Evolutionary conservation across 2,888 invertebrate genomes (phyloP).

Genomic region (Rhagonycha fulva): DNA sequence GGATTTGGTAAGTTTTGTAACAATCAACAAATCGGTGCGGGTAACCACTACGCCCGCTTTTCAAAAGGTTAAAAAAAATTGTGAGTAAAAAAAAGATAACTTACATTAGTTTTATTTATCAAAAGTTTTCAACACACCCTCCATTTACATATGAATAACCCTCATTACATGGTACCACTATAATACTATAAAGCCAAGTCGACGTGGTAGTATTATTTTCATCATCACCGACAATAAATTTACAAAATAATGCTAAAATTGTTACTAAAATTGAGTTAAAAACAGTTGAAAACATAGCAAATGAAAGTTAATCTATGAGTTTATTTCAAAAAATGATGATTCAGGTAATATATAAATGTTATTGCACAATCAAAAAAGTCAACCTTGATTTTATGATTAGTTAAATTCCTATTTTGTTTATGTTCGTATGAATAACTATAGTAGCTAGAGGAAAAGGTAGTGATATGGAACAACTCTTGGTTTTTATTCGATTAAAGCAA

Average conservation of each 20-base stretch:
- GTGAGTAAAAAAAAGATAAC: background rate
- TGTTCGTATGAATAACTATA: too few species aligned
- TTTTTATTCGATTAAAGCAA: too few species aligned
- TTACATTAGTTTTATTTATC: background rate
- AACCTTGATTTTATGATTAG: background rate
- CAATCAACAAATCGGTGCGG: background rate
- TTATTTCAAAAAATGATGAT: background rate
- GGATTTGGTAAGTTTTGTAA: background rate
- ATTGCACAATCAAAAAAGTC: background rate
- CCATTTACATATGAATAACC: conserved; percentile 21
- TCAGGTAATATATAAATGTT: background rate
- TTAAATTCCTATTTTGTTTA: too few species aligned
- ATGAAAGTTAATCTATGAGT: background rate
- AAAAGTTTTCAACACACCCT: conserved; percentile 5
- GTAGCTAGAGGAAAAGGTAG: too few species aligned
- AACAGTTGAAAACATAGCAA: background rate
- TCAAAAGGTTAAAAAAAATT: background rate
- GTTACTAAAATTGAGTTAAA: background rate
- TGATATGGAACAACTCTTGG: too few species aligned
- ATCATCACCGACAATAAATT: background rate
- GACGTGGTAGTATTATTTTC: background rate
- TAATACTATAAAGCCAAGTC: background rate
- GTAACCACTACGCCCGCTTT: background rate
- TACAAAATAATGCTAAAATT: background rate
- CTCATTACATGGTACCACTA: conserved; percentile 10